Base-by-base conservation (phyloP, 2,797 vertebrate species). In the Ctenosaura bakeri region DNA sequence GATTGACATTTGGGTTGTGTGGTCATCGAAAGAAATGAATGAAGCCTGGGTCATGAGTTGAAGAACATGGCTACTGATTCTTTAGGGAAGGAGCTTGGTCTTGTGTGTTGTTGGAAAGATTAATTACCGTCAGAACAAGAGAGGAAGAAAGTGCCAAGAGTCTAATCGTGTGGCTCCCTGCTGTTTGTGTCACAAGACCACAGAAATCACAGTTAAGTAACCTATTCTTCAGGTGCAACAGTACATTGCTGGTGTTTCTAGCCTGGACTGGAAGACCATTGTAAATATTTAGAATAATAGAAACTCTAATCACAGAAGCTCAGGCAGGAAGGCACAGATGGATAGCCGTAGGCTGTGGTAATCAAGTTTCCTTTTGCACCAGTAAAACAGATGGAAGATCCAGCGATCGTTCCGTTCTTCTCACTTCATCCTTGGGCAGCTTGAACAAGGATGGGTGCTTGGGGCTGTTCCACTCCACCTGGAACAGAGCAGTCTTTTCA, bases 111-210 rank as follows among this genome's bases (percentile, higher is more conserved):
- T 73, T 66, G 79, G 83, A 93, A 93, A 93, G 14, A 35, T 66
- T 91, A 54, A 76, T 38, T 81, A 71, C 2, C n/a, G 8, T 84
- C 90, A 69, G 76, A 93, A 93, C 89, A 86, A 2, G 59, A 81
- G 35, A 46, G 52, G 32, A 81, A 88, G 88, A 89, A 64, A 6
- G 0, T 50, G 56, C 74, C 78, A 84, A 85, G 77, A 46, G 38
- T 9, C 0, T 52, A 87, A 56, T 86, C 26, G 0, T 59, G 78
- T 89, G n/a, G 77, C 87, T 71, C 5, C 62, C 29, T 52, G 8
- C 35, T 29, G 22, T 4, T n/a, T 26, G 59, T 77, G 66, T 84
- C 52, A 13, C 22, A 77, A 77, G 71, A 46, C 12, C 81, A 3
- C 81, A 82, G 86, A 42, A 78, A 74, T 86, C 80, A 1, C 85